Evolutionary conservation across 2,888 invertebrate species (phyloP).

Genomic region (Oeneis ivallda): DNA sequence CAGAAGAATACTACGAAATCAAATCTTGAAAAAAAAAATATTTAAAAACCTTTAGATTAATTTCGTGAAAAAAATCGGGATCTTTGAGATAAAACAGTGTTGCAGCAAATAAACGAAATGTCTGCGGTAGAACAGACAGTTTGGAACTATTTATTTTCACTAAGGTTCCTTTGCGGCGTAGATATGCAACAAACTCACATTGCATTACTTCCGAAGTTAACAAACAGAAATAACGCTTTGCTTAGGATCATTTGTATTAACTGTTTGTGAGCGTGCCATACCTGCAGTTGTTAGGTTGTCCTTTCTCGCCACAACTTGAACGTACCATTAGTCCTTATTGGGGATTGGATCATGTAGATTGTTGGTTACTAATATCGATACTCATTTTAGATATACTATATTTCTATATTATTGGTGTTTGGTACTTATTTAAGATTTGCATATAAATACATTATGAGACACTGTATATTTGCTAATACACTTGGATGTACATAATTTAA

Average conservation of each 20-base stretch:
- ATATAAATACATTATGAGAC: not conserved
- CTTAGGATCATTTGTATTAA: slow-evolving; percentile 58
- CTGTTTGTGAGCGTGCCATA: slow-evolving; percentile 73
- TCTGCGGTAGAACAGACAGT: too few relatives aligned
- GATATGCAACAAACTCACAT: not conserved
- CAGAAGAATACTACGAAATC: too few relatives aligned
- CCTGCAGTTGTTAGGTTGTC: slow-evolving; percentile 46
- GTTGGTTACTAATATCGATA: slow-evolving; percentile 27
- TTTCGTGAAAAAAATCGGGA: too few relatives aligned
- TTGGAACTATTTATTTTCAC: too few relatives aligned
- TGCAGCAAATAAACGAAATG: too few relatives aligned
- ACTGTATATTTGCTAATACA: not conserved
- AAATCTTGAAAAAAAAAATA: too few relatives aligned
- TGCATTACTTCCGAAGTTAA: not conserved
- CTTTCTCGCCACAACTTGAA: slow-evolving; percentile 7
- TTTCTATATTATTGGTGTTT: slow-evolving; percentile 2
- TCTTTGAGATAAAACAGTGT: too few relatives aligned
- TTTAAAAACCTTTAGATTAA: too few relatives aligned
- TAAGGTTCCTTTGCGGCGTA: too few relatives aligned
- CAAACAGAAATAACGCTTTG: slow-evolving; percentile 24
- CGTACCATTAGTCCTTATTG: slow-evolving; percentile 20
- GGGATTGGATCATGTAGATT: slow-evolving; percentile 21
- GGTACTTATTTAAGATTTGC: slow-evolving; percentile 4
- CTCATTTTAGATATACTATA: slow-evolving; percentile 9
- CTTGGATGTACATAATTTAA: too few relatives aligned